Percentiles rank a stretch among this genome's conserved stretches.
Conservation (phyloP, 2,113 vertebrate genomes). For the Gorsachius goisagi region DNA sequence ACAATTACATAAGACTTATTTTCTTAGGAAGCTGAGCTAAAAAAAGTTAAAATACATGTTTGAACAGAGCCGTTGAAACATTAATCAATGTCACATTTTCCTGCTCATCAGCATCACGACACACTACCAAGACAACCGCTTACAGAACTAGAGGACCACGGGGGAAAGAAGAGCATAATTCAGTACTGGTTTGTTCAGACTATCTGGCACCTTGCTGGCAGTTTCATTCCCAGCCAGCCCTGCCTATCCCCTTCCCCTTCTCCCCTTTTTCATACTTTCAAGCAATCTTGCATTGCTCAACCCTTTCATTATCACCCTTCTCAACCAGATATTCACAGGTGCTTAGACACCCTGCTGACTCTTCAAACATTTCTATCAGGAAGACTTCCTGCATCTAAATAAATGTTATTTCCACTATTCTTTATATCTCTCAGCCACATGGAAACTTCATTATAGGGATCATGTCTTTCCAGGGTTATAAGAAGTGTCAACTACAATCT, state of each 20-base stretch:
- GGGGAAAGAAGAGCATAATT: background rate
- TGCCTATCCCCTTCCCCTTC: background rate
- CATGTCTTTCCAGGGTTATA: background rate
- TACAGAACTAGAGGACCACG: background rate
- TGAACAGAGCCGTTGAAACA: background rate
- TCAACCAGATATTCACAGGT: background rate
- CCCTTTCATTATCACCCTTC: background rate
- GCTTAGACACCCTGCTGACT: background rate
- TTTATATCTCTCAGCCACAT: background rate
- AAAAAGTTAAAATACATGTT: background rate
- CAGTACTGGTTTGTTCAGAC: background rate
- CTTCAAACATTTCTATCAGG: background rate
- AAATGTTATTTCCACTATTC: background rate
- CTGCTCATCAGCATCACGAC: background rate
- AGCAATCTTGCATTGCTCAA: background rate
- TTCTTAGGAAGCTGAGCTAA: background rate
- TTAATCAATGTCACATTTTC: conserved; percentile 3
- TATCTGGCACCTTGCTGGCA: background rate
- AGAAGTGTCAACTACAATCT: background rate
- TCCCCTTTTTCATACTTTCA: background rate
- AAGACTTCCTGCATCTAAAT: conserved; percentile 14
- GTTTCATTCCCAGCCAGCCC: background rate
- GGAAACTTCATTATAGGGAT: background rate
- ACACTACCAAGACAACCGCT: background rate
- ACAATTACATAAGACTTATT: background rate